These are phyloP conservation scores for Zaprionus camerounensis DNA, from an alignment of 1,140 invertebrate genomes.

Conservation along the genomic window DNA sequence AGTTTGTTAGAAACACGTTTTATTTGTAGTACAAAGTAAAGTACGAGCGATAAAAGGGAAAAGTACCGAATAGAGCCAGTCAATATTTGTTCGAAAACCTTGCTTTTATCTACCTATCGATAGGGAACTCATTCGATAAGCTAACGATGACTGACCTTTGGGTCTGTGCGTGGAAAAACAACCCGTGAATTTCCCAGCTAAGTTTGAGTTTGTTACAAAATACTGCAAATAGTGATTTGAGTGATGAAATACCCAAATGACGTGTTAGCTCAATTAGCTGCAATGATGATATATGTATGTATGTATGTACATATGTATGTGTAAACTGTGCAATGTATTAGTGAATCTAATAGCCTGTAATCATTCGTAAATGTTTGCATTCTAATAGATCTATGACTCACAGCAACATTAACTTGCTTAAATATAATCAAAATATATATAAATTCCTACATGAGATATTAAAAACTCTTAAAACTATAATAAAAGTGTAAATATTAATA, in stretches of 20 bases:
- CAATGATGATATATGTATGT: not conserved
- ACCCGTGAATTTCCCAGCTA: not conserved
- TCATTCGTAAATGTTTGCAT: not conserved
- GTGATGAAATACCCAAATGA: slow-evolving; percentile 4
- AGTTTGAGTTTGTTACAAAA: not conserved
- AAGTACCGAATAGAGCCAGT: slow-evolving; percentile 4
- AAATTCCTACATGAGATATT: no score
- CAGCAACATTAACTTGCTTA: not conserved
- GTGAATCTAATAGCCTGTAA: not conserved
- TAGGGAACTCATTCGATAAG: slow-evolving; percentile 23
- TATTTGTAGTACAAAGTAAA: slow-evolving; percentile 60
- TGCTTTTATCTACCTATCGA: slow-evolving; percentile 12
- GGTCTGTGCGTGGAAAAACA: not conserved
- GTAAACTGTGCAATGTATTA: not conserved
- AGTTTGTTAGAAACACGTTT: slow-evolving; percentile 42
- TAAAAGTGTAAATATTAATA: no score
- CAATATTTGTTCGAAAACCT: slow-evolving; percentile 42
- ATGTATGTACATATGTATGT: not conserved
- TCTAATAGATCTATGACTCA: not conserved
- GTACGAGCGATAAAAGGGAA: slow-evolving; percentile 21
- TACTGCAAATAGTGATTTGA: not conserved
- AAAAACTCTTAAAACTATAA: no score
- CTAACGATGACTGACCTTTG: slow-evolving; percentile 12
- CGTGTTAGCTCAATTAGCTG: not conserved
- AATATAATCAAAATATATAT: no score